Conservation (phyloP, 1,140 invertebrate species). For the Drosophila busckii region DNA sequence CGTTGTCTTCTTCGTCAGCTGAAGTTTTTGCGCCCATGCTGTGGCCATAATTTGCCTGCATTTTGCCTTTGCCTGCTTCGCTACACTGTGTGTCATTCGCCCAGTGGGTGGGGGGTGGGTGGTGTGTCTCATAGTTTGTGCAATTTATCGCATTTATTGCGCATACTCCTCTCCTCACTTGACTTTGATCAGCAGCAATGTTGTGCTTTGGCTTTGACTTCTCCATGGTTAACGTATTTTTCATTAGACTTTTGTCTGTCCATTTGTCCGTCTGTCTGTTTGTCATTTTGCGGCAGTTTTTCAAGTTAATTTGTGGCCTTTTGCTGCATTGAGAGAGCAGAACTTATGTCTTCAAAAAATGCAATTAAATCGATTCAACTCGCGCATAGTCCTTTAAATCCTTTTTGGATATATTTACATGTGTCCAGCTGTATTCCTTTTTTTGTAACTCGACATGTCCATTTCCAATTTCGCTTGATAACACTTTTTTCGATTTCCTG, state of each 20-base stretch:
- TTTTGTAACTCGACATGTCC: constrained; percentile 37
- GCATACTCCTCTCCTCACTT: constrained; percentile 16
- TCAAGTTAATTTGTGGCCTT: constrained; percentile 73
- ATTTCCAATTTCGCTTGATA: constrained; percentile 43
- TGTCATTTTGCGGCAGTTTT: constrained; percentile 63
- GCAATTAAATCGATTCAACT: not conserved
- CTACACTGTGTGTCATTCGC: too few relatives aligned
- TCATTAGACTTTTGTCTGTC: constrained; percentile 62
- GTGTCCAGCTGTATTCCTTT: not conserved
- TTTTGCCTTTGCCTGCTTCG: constrained; percentile 33
- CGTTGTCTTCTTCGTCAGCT: not conserved
- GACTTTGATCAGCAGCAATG: not conserved
- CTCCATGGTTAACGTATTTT: constrained; percentile 42
- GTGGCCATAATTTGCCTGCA: constrained; percentile 62
- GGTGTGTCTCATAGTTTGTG: constrained; percentile 28
- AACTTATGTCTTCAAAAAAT: too few relatives aligned
- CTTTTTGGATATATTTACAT: too few relatives aligned
- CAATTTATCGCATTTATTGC: constrained; percentile 64
- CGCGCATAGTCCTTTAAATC: too few relatives aligned
- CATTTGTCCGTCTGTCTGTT: too few relatives aligned
- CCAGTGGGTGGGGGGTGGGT: not conserved
- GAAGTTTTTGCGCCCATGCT: constrained; percentile 5
- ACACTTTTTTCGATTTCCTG: constrained; percentile 16
- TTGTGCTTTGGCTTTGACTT: not conserved
- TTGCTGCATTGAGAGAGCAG: constrained; percentile 46